Base-by-base conservation (phyloP, 2,113 vertebrate species). In the Siniperca knerii region DNA sequence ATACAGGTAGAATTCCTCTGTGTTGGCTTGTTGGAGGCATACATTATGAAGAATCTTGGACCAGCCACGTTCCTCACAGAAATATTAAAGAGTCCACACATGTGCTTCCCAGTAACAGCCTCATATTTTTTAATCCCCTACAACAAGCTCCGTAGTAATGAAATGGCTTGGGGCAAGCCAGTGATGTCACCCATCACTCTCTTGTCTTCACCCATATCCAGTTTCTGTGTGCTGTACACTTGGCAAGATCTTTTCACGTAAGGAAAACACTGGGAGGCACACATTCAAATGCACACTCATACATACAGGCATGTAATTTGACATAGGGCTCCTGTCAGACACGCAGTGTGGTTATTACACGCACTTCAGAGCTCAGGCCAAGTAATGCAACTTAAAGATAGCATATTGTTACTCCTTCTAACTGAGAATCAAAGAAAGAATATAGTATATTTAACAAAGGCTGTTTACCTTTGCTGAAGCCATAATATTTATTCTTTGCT, bases 161-260 rank as follows among this genome's bases (percentile, higher is more conserved):
- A 75, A 64, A 46, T 61, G n/a, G 20, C 87, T 48, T 12, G 4
- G 16, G 73, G 69, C 71, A 46, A 79, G 67, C 33, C 70, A 81
- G 69, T 85, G 88, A 92, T 81, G 84, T 93, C 87, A 93, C 58
- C 70, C 75, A 71, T 87, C 75, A 64, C 20, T 65, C 44, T n/a
- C 52, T 58, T 85, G 74, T 89, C 75, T 88, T 85, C 57, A 62
- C 77, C 66, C 71, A 13, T 86, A 90, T 91, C 89, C 13, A 64
- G 40, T 91, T 91, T 88, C 84, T 66, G 10, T 42, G 23, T 42
- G 73, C 67, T 78, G 18, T 55, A 44, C n/a, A 25, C 79, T 88
- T 83, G 64, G 65, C 75, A 55, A 35, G 33, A 25, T 82, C 70
- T 89, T 81, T 79, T 42, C 55, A 21, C 73, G 12, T 65, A 5